Conservation (phyloP, 2,113 vertebrate species). For the Pandion haliaetus region DNA sequence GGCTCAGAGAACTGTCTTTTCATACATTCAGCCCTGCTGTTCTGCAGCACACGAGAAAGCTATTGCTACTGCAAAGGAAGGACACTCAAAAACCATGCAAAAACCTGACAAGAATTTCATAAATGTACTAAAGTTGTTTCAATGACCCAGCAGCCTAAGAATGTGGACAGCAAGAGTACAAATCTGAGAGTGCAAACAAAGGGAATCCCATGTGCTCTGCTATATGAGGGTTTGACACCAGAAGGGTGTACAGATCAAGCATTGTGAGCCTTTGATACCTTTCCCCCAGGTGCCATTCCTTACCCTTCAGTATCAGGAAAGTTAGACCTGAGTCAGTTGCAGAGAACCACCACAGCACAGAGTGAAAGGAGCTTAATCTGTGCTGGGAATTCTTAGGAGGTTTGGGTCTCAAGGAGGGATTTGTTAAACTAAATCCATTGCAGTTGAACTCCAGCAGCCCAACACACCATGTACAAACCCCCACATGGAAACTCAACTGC, state of each 20-base stretch:
- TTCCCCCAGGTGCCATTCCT: neutral
- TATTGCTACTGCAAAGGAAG: neutral
- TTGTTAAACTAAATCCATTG: neutral
- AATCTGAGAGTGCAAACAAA: neutral
- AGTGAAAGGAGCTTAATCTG: neutral
- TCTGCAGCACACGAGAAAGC: neutral
- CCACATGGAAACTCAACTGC: neutral
- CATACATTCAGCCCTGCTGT: neutral
- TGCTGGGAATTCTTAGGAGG: neutral
- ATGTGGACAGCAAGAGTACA: accelerated
- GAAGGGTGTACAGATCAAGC: neutral
- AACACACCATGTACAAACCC: neutral
- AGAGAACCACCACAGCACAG: accelerated
- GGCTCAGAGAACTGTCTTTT: neutral
- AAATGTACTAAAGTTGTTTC: neutral
- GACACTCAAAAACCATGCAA: neutral
- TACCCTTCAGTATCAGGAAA: neutral
- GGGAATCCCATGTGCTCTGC: accelerated
- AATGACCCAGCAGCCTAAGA: neutral
- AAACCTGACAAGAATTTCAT: neutral
- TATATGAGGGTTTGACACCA: neutral
- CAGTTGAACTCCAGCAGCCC: neutral
- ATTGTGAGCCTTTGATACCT: accelerated
- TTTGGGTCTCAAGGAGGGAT: neutral
- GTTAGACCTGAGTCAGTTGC: no score